Base-by-base conservation (phyloP, 2,113 vertebrate species). In the Cavia porcellus region DNA sequence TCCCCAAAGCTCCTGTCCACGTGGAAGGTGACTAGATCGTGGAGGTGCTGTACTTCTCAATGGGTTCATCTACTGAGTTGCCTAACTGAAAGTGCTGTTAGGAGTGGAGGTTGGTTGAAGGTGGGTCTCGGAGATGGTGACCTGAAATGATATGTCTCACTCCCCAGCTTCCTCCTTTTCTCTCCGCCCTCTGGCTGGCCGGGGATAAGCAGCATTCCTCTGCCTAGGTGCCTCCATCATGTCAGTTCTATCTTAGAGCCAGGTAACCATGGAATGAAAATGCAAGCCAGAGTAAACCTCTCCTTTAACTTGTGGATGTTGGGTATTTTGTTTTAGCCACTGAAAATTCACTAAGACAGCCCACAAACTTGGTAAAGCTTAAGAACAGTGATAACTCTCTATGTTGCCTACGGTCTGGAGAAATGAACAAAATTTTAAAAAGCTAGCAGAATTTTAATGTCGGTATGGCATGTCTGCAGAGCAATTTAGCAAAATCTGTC, bases 401-500 rank as follows among this genome's bases (percentile, higher is more conserved):
- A 1, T 24, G 45, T 61, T 19, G n/a, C n/a, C 30, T 4, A 75
- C 24, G 15, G 7, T 89, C 30, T 84, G 57, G 55, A 30, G 80
- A 91, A 95, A 55, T 19, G 45, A 61, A 89, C n/a, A 30, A 62
- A 70, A 38, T 89, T 85, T 57, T 68, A 62, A 28, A 85, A 10
- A 90, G 9, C 72, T 89, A 79, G 77, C 4, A 62, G 61, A 70
- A 20, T 50, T 82, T 57, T 59, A 59, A 38, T 32, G 47, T n/a
- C 30, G 66, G 61, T 61, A 17, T 6, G 62, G 38, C 19, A 17
- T 38, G 35, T 86, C 77, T 70, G 35, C 30, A 62, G 61, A 77
- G 52, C 64, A 68, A 68, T 79, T 91, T 50, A 89, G 82, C 38
- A 83, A 89, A 79, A 83, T 57, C 74, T 96, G 86, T 94, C 79